A percentile compares a stretch with the other conserved stretches of the same genome.
Conservation (phyloP, 2,888 invertebrate genomes). For the Macrostomum cliftonense region DNA sequence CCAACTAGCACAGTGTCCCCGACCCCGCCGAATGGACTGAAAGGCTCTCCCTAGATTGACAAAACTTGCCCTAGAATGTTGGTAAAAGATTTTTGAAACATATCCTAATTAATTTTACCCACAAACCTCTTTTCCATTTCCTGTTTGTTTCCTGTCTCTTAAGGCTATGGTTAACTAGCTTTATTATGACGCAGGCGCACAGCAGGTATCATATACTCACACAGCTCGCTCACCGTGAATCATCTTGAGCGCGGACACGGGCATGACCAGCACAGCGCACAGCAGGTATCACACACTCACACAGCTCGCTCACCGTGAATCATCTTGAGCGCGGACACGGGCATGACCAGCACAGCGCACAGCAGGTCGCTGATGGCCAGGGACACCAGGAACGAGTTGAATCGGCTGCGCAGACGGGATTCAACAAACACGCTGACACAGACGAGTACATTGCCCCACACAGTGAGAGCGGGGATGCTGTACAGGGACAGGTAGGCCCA, state of each 20-base stretch:
- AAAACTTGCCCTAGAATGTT: too few species aligned
- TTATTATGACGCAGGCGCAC: too few species aligned
- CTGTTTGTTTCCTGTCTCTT: too few species aligned
- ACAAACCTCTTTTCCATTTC: too few species aligned
- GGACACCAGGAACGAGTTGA: conserved; percentile 20
- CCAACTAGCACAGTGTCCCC: too few species aligned
- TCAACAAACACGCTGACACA: conserved; percentile 18
- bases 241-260: conserved; percentile 10
- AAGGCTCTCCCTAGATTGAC: too few species aligned
- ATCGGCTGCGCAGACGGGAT: conserved; percentile 18
- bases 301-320: conserved; percentile 6
- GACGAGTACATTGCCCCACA: conserved; percentile 18
- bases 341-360: conserved; percentile 11
- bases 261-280: conserved; percentile 7
- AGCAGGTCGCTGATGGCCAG: conserved; percentile 14
- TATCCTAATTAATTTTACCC: too few species aligned
- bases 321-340: conserved; percentile 10
- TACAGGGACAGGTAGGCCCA: conserved; percentile 16
- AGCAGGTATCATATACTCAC: too few species aligned
- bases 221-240: conserved; percentile 6
- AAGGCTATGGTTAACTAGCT: too few species aligned
- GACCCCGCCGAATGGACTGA: too few species aligned
- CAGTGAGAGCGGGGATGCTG: conserved; percentile 15
- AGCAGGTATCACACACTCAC: too few species aligned
- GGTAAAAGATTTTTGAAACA: too few species aligned